These are phyloP conservation scores for Odontothrips loti DNA, from an alignment of 2,888 invertebrate species.

Conservation along the genomic window DNA sequence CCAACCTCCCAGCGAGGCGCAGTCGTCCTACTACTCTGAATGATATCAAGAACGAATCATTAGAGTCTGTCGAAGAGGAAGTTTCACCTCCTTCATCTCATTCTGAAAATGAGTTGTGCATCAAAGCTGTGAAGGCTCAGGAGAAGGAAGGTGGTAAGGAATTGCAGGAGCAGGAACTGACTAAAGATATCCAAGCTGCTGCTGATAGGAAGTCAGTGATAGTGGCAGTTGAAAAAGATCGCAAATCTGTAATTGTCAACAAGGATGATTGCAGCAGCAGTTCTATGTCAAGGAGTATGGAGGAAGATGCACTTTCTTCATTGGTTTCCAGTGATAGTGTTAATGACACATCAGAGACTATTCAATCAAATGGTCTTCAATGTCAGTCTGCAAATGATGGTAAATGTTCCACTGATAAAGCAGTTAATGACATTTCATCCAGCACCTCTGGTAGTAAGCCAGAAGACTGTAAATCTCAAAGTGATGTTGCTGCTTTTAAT, in stretches of 20 bases:
- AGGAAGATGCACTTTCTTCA: background rate
- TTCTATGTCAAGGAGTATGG: background rate
- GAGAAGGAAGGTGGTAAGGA: background rate
- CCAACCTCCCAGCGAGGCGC: background rate
- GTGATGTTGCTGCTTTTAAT: too few relatives aligned
- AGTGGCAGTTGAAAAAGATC: background rate
- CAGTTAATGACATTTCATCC: too few relatives aligned
- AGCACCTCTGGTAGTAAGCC: too few relatives aligned
- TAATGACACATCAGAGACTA: background rate
- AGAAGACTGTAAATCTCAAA: too few relatives aligned
- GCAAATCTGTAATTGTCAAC: slow-evolving; percentile 2
- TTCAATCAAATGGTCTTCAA: background rate
- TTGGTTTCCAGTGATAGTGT: background rate
- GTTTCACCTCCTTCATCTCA: background rate
- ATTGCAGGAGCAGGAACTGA: background rate
- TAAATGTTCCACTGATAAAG: too few relatives aligned
- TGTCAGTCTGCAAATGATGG: background rate
- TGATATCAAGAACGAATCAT: background rate
- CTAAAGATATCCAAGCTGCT: background rate
- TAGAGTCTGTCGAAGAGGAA: background rate
- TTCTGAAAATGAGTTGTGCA: background rate
- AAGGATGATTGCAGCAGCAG: background rate
- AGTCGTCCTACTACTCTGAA: background rate
- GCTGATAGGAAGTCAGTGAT: background rate
- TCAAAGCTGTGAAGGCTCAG: background rate